Conservation (phyloP, 2,888 invertebrate genomes). For the Xanthorhoe designata region DNA sequence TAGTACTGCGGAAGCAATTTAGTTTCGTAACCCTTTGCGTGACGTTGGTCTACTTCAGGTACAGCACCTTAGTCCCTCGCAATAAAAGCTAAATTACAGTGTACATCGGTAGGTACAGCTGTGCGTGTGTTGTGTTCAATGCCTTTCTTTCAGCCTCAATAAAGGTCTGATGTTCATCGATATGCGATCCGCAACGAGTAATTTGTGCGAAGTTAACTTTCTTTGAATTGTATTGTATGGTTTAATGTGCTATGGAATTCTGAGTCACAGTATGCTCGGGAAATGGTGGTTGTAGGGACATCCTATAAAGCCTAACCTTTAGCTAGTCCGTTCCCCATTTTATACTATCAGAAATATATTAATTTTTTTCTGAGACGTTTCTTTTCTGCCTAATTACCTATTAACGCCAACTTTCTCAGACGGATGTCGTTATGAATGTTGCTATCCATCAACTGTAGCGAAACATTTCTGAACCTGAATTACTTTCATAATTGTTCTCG, state of each 20-base stretch:
- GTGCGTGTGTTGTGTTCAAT: constrained; percentile 46
- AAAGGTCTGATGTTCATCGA: constrained; percentile 46
- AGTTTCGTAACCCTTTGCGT: constrained; percentile 60
- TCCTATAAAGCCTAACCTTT: not conserved
- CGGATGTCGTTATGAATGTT: constrained; percentile 5
- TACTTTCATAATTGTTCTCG: not conserved
- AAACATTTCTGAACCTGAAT: not conserved
- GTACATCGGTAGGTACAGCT: constrained; percentile 19
- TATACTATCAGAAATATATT: not conserved
- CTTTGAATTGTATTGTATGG: constrained; percentile 22
- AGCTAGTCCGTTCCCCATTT: not conserved
- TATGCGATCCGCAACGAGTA: constrained; percentile 40
- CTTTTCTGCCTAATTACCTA: constrained; percentile 6
- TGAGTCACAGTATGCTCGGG: constrained; percentile 8
- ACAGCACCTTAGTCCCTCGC: constrained; percentile 38
- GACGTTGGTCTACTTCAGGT: constrained; percentile 44
- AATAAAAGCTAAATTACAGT: constrained; percentile 39
- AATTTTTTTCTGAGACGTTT: constrained; percentile 4
- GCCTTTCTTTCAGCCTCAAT: constrained; percentile 50
- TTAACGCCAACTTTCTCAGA: constrained; percentile 19
- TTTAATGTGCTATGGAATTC: constrained; percentile 18
- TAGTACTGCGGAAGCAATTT: constrained; percentile 63
- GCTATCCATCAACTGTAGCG: not conserved
- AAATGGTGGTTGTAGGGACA: not conserved
- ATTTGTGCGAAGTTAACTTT: constrained; percentile 40